Base-by-base conservation (phyloP, 23 tunicate genomes). In the Diplosoma virens region DNA sequence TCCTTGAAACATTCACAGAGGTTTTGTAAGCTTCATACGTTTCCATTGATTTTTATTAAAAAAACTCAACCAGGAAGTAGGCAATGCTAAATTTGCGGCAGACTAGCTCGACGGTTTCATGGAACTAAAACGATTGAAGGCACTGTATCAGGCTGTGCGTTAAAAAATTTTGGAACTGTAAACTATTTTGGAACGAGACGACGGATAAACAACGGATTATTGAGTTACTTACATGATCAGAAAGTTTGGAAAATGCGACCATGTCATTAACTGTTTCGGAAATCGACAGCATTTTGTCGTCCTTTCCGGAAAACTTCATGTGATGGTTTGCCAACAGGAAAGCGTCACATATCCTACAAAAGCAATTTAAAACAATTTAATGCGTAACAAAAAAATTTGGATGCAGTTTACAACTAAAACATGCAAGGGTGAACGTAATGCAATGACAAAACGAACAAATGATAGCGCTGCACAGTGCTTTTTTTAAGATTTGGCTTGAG, bases 311-410 rank as follows among this genome's bases (percentile, higher is more conserved):
- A 14, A 59, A 33, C 6, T 0, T 0, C 30, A 90, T 59, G 53
- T 79, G 74, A 5, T 73, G 21, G 46, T 84, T 54, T 7, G 97
- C 97, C 14, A 70, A 41, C 5, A 46, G 29, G 66, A 90, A 18
- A 1, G 97, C 97, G 73, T 90, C 90, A 73, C 90, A 79, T 20
- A 90, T 84, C 90, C 88, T 83, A 36, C 5, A 65, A 29, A 18
- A 65, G 35, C 37, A 65, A 14, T 14, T 7, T 7, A 7, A 41
- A 41, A 41, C 9, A 7, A 41, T 41, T 41, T 41, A 7, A 7
- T 41, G 14, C 9, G n/a, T n/a, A n/a, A n/a, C n/a, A n/a, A 41
- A 14, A 41, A 41, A 41, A 41, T 14, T 41, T 9, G 50, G 14
- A 41, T 14, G 50, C 50, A 41, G 50, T 41, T 41, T 41, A 41